These are phyloP conservation scores for Amphibalanus amphitrite DNA, from an alignment of 1,140 invertebrate genomes.

Conservation along the genomic window DNA sequence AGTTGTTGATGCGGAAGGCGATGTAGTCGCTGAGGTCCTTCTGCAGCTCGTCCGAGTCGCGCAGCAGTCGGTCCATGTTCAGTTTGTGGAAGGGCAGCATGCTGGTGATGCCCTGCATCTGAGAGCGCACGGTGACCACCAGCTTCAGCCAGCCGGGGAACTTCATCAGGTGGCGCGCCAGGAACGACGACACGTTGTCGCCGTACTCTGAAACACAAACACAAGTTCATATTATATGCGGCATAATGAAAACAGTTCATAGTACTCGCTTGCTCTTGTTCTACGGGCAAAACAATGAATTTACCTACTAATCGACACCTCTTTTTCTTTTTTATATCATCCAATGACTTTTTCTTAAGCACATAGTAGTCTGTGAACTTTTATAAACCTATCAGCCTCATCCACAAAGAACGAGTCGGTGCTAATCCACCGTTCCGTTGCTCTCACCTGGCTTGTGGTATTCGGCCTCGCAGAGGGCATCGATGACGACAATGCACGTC, in stretches of 20 bases:
- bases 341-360: too few species aligned
- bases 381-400: too few species aligned
- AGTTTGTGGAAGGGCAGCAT: conserved; percentile 52
- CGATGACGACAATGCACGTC: conserved; percentile 57
- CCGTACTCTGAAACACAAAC: conserved; percentile 34
- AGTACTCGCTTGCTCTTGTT: too few species aligned
- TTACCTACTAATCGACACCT: too few species aligned
- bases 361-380: too few species aligned
- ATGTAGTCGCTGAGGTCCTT: conserved; percentile 70
- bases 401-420: too few species aligned
- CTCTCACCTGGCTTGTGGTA: conserved; percentile 43
- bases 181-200: conserved; percentile 75
- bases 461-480: conserved; percentile 87
- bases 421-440: too few species aligned
- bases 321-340: too few species aligned
- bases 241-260: too few species aligned
- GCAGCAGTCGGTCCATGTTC: conserved; percentile 22
- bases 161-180: conserved; percentile 58
- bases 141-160: conserved; percentile 84
- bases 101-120: conserved; percentile 61
- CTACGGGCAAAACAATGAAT: too few species aligned
- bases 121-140: conserved; percentile 67
- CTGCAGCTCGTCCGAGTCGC: conserved; percentile 20
- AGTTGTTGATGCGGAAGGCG: conserved; percentile 55
- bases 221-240: too few species aligned